Base-by-base conservation (phyloP, 2,113 vertebrate genomes). In the Mormoops blainvillei region DNA sequence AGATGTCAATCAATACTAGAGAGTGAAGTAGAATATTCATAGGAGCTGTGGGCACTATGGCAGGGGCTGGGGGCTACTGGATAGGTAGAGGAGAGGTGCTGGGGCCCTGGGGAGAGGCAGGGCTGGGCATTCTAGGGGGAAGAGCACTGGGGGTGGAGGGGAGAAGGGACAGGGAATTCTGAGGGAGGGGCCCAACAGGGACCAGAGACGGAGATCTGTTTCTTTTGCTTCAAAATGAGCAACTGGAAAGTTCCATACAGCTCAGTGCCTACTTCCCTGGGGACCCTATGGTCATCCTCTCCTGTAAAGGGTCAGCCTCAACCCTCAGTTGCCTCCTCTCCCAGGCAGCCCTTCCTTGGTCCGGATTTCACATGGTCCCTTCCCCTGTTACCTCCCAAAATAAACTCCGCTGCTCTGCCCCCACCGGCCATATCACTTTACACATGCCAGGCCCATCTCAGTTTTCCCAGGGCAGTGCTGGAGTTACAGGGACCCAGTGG, bases 331-430 rank as follows among this genome's bases (percentile, higher is more conserved):
- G 71, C 80, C 67, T 86, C 78, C 80, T 87, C 18, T 86, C 48
- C 74, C 61, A 13, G 52, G 87, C 19, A 80, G 87, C 41, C 43
- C 45, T 91, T 92, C n/a, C 67, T 68, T 63, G 74, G 14, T 50
- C 71, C 67, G 45, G 45, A 94, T 93, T 95, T 86, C 83, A 43
- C 76, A 50, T 20, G 63, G 76, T 61, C 87, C 70, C 93, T 92
- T 92, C 81, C 95, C 77, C 83, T 93, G 71, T 89, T 76, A 54
- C 78, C 93, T 97, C 97, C 94, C 86, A 95, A 96, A 97, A 97
- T 96, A 97, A 95, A 96, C 38, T 73, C 48, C 50, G 13, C 38
- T 38, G 31, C 63, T 76, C 28, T 65, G 26, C 24, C 41, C 14
- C 80, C 54, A 31, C 18, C 74, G 36, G 48, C 33, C 4, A 0